These are phyloP conservation scores for Pedetes capensis DNA, from an alignment of 2,113 vertebrate species.

Conservation along the genomic window DNA sequence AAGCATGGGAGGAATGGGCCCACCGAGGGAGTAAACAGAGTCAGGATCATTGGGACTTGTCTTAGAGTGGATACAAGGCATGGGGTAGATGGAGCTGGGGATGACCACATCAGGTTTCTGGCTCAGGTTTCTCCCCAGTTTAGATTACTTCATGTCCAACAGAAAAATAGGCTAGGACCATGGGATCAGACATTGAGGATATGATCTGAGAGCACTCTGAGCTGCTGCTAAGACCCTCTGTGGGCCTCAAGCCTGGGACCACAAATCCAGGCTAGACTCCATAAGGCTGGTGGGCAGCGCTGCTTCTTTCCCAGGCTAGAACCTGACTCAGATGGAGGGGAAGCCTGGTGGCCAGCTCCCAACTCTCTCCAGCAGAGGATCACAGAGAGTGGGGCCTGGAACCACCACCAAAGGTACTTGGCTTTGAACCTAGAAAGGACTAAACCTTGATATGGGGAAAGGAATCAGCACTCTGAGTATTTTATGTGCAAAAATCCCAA, in stretches of 20 bases:
- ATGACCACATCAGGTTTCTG: background rate
- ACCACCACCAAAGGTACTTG: background rate
- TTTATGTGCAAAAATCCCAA: slow-evolving; percentile 35
- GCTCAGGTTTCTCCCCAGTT: slow-evolving; percentile 1
- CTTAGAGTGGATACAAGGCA: background rate
- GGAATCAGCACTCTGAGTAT: background rate
- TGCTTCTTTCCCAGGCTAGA: background rate
- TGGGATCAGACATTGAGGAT: background rate
- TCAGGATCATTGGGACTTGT: background rate
- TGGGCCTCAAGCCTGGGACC: background rate
- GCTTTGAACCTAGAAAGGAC: slow-evolving; percentile 6
- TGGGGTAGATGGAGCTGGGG: background rate
- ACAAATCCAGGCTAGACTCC: background rate
- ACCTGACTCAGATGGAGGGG: background rate
- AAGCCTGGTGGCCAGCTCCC: slow-evolving; percentile 30
- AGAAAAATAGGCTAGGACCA: background rate
- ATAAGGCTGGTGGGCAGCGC: background rate
- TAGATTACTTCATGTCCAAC: background rate
- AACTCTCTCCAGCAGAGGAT: slow-evolving; percentile 16
- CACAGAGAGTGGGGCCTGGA: background rate
- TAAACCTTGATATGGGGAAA: background rate
- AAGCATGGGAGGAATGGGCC: background rate
- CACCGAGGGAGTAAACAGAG: background rate
- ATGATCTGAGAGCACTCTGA: background rate
- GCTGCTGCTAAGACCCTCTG: background rate